phyloP scores from a whole-genome alignment of 2,113 vertebrate genomes.

The Mormyrus lacerda region DNA sequence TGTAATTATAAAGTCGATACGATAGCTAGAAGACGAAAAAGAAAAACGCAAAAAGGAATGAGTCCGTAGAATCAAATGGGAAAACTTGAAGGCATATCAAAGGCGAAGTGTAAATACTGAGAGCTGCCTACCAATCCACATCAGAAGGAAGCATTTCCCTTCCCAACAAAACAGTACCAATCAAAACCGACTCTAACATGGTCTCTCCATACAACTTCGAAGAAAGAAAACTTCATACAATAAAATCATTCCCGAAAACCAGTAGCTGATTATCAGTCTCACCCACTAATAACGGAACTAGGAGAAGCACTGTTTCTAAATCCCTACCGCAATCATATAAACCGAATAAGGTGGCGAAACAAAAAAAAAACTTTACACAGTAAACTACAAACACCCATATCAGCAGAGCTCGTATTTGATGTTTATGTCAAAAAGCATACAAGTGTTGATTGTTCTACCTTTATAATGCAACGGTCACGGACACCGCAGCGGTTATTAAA shows the following conservation, averaged over 20 bases:
- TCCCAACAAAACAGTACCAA: background rate
- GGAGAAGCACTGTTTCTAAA: background rate
- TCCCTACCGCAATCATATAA: background rate
- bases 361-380: slow-evolving; percentile 12
- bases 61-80: slow-evolving; percentile 28
- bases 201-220: slow-evolving; percentile 1
- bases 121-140: background rate
- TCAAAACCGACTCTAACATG: background rate
- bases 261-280: background rate
- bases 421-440: background rate
- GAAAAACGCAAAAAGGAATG: slow-evolving; percentile 24
- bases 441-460: background rate
- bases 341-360: background rate
- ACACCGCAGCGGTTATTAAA: background rate
- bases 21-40: slow-evolving; percentile 22
- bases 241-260: slow-evolving; percentile 4
- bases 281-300: background rate
- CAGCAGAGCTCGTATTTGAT: background rate
- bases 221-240: slow-evolving; percentile 4
- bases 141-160: slow-evolving; percentile 4
- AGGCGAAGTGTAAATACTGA: slow-evolving; percentile 17
- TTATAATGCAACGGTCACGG: background rate
- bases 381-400: slow-evolving; percentile 11
- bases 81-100: slow-evolving; percentile 21
- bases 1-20: slow-evolving; percentile 44